phyloP scores from a whole-genome alignment of 2,888 invertebrate species.

The Tiliacea aurago region DNA sequence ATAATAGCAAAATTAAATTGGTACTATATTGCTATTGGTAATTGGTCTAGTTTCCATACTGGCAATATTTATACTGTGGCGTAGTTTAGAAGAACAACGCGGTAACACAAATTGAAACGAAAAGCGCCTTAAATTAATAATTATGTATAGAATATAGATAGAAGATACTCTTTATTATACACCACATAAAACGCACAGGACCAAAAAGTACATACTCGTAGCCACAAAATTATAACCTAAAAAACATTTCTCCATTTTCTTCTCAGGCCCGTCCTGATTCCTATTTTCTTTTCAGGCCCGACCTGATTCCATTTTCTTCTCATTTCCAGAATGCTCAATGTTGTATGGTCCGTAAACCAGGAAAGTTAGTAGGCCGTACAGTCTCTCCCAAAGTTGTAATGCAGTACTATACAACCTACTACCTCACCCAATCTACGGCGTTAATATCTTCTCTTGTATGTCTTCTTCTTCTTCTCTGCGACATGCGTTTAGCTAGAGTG shows the following conservation, averaged over 20 bases:
- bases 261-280: not conserved
- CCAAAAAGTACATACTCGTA: no score
- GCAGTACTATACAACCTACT: constrained; percentile 99
- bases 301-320: not conserved
- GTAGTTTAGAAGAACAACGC: not conserved
- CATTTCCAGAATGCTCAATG: constrained; percentile 20
- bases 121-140: not conserved
- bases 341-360: constrained; percentile 89
- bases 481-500: constrained; percentile 34
- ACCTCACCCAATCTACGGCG: constrained; percentile 95
- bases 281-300: no score
- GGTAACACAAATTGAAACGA: not conserved
- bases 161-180: not conserved
- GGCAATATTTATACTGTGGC: no score
- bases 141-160: not conserved
- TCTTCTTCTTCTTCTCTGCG: constrained; percentile 40
- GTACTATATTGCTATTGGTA: no score
- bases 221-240: constrained; percentile 7
- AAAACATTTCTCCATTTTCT: not conserved
- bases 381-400: constrained; percentile 96
- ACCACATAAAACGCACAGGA: not conserved
- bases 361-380: constrained; percentile 99
- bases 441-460: constrained; percentile 20
- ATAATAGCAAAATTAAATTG: no score
- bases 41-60: no score